Evolutionary conservation across 2,888 invertebrate genomes (phyloP).

Genomic region (Psylliodes chrysocephalus): DNA sequence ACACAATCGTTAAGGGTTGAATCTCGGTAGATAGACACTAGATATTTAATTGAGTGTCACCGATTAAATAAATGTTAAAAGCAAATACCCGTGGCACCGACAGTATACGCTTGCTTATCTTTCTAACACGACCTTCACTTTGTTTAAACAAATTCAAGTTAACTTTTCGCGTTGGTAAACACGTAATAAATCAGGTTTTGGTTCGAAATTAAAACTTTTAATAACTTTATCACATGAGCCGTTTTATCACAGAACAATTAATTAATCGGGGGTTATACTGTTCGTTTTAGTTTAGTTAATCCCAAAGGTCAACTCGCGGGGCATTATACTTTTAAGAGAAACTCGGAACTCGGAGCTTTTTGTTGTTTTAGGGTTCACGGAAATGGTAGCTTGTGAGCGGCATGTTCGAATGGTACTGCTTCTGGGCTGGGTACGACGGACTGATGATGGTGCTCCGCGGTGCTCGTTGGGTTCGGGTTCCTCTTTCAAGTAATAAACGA

Average conservation of each 20-base stretch:
- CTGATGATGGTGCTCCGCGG: conserved; percentile 18
- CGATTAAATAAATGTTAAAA: neutral
- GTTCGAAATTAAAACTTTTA: conserved; percentile 1
- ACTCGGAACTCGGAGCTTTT: too few species aligned
- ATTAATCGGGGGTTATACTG: neutral
- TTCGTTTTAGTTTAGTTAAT: too few species aligned
- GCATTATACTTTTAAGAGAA: too few species aligned
- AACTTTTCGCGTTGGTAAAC: conserved; percentile 17
- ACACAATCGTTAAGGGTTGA: neutral
- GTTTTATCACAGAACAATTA: conserved; percentile 25
- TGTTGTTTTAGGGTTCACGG: conserved; percentile 6
- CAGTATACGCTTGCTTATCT: conserved; percentile 18
- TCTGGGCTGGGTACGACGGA: neutral
- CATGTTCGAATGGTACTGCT: conserved; percentile 10
- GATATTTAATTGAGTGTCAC: neutral
- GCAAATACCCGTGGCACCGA: conserved; percentile 1
- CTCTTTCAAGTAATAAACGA: conserved; percentile 26
- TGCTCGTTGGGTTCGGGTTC: conserved; percentile 22
- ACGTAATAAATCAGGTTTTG: conserved; percentile 20
- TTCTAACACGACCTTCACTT: conserved; percentile 28
- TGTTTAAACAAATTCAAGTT: conserved; percentile 28
- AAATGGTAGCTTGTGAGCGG: neutral
- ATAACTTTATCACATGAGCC: conserved; percentile 2
- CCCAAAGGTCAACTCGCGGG: too few species aligned
- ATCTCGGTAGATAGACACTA: neutral